Conservation (phyloP, 2,113 vertebrate species). For the Elachura formosa region DNA sequence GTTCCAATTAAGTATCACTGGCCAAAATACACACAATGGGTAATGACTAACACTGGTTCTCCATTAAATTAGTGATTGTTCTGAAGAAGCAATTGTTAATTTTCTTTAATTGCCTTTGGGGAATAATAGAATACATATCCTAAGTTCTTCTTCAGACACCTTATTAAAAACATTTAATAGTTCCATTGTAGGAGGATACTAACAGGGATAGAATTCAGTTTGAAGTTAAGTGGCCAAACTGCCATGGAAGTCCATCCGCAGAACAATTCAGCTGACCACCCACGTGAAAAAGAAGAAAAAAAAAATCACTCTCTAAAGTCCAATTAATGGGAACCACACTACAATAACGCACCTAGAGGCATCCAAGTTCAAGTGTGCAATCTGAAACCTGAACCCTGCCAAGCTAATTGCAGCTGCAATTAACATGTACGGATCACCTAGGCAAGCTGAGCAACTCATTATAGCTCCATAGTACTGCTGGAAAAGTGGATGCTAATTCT, state of each 20-base stretch:
- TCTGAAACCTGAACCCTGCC: not conserved
- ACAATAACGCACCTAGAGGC: not conserved
- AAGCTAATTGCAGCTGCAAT: not conserved
- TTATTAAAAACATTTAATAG: not conserved
- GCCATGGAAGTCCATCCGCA: rapidly evolving
- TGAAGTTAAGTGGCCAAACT: not conserved
- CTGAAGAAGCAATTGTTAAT: not conserved
- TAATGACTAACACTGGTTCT: not conserved
- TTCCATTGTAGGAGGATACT: not conserved
- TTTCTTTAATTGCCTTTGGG: not conserved
- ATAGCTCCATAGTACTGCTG: not conserved
- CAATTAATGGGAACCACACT: not conserved
- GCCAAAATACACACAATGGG: rapidly evolving
- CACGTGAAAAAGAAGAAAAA: not conserved
- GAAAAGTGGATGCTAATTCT: not conserved
- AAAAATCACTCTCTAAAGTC: not conserved
- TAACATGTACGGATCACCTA: not conserved
- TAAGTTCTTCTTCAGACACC: not conserved
- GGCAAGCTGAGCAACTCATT: not conserved
- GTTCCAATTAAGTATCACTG: not conserved
- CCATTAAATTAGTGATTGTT: not conserved
- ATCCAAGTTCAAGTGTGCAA: not conserved
- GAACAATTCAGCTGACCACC: not conserved
- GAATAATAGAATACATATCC: not conserved
- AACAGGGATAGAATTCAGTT: not conserved